Evolutionary conservation across 2,888 invertebrate genomes (phyloP), one percentile per base, ranked within the genome.

Genomic region (Craniophora ligustri): DNA sequence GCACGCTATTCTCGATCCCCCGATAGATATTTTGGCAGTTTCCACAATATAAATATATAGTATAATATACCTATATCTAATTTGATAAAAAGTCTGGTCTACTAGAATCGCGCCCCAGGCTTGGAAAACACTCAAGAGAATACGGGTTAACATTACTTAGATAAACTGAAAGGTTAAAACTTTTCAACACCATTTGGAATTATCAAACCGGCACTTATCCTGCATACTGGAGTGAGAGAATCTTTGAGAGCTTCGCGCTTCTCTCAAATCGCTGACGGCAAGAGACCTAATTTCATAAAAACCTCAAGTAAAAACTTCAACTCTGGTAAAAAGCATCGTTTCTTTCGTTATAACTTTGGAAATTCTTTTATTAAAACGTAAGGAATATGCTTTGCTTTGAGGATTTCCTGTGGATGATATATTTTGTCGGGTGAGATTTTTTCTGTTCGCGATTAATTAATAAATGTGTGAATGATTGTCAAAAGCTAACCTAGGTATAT

Each of bases 191-290:
- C 72, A 41, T 64, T 67, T 63, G 55, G 79, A 74, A 81, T 72
- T 69, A 78, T 75, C 75, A 79, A 79, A 75, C 72, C 65, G 72
- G 63, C 67, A 74, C 74, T 78, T 76, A 80, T 77, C 66, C 72
- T 67, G 61, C 73, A 76, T 73, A 75, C 81, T 81, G 77, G 70
- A 76, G 49, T 30, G 63, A 44, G 19, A 34, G 45, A 69, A 56
- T 36, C 62, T 66, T 60, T 62, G 62, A 72, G 60, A 64, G 73
- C 62, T 77, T 80, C 62, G 72, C 78, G 71, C 76, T 82, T 79
- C 83, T 76, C 74, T 76, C 63, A 73, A 79, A 86, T 78, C 78
- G 83, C 85, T 84, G 74, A 73, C 75, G 84, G 83, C 79, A 73
- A 66, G 64, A 71, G 69, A 76, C 76, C 80, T 76, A 79, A n/a